Base-by-base conservation (phyloP, 2,888 invertebrate species). In the Myopa tessellatipennis region DNA sequence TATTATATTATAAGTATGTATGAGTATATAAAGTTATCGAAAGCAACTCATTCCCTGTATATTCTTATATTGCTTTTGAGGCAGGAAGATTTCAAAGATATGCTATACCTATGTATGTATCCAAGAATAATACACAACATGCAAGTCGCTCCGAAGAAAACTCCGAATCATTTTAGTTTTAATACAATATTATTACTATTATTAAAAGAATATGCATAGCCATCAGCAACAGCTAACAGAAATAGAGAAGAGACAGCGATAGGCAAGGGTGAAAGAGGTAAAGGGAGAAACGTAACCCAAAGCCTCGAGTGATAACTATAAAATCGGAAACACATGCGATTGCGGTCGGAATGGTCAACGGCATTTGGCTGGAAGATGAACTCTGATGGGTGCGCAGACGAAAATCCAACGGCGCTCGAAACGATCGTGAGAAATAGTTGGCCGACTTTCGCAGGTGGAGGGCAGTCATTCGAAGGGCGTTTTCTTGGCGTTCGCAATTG, bases 391-490 rank as follows among this genome's bases (percentile, higher is more conserved):
- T 74, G 65, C 71, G 26, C 73, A 26, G 26, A 45, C 71, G 36
- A 65, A 52, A 65, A 6, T 50, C 70, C 14, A 74, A n/a, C 8
- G 63, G 55, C 52, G 68, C 70, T 69, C 72, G 52, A 80, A 79
- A 81, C 80, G 80, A 80, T 78, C 80, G 82, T 82, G 82, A 82
- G 82, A 82, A 82, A 82, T 80, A 78, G 63, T 63, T 36, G n/a
- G 80, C 81, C 82, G 78, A 78, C 77, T 78, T 76, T 78, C 78
- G 77, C 78, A 79, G 73, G 45, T 60, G 55, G 36, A 70, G 73
- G 73, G 38, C 60, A 58, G 61, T 12, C 40, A 36, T 34, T 34
- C 63, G 71, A 74, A 60, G 74, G 77, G 70, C 69, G 63, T 70
- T 63, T 61, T 52, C 70, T 12, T 50, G 61, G 55, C 65, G 67